Conservation (phyloP, 2,113 vertebrate genomes). For the Alexandromys fortis region DNA sequence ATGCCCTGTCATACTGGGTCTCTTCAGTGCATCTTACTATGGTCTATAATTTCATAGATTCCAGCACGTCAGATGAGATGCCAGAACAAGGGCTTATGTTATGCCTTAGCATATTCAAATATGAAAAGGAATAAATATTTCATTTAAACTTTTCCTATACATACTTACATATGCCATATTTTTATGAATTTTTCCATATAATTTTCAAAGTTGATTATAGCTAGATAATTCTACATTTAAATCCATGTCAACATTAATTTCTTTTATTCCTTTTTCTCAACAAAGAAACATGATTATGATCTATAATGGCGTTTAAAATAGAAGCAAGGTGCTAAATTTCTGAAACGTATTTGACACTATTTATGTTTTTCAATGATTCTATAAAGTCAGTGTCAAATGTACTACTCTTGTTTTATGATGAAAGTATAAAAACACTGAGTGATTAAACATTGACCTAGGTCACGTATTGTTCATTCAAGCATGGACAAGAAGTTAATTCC, state of each 20-base stretch:
- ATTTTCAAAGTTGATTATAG: conserved; percentile 58
- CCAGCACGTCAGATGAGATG: conserved; percentile 76
- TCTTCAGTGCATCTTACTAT: conserved; percentile 75
- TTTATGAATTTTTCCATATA: conserved; percentile 46
- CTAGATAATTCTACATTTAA: conserved; percentile 56
- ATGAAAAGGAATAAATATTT: conserved; percentile 78
- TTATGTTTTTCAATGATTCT: not conserved
- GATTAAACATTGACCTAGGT: not conserved
- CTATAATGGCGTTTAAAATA: not conserved
- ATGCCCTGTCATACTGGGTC: conserved; percentile 58
- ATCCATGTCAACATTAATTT: not conserved
- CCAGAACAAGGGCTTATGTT: conserved; percentile 63
- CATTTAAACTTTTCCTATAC: conserved; percentile 59
- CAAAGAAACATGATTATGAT: not conserved
- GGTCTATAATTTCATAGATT: conserved; percentile 78
- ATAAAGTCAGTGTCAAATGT: not conserved
- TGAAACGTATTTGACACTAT: not conserved
- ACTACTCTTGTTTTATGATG: not conserved
- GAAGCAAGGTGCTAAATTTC: not conserved
- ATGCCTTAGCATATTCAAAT: conserved; percentile 71
- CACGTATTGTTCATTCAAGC: not conserved
- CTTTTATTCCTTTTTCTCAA: not conserved
- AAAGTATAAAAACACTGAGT: not conserved
- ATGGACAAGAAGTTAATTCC: not conserved
- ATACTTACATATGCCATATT: not conserved